Evolutionary conservation across 1,140 invertebrate species (phyloP), one percentile per base, ranked within the genome.

Genomic region (Prorops nasuta): DNA sequence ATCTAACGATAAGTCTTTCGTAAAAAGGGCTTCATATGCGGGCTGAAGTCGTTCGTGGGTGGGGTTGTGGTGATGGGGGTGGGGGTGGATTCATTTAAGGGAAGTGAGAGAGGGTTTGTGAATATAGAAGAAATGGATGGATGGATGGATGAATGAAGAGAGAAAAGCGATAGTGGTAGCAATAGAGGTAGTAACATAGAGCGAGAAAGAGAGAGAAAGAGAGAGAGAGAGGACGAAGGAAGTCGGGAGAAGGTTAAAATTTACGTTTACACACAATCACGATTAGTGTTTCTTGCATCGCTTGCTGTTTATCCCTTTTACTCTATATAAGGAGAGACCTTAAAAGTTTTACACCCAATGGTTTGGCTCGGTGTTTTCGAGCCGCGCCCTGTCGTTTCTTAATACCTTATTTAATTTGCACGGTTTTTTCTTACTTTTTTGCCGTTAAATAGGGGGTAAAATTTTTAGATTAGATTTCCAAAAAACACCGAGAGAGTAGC

Each of bases 1-100:
- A 76, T 72, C 69, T 75, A 77, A 76, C 71, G 68, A 74, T 77
- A 73, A 75, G 74, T 72, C 68, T 72, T 55, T 49, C n/a, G n/a
- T n/a, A n/a, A n/a, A n/a, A n/a, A n/a, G n/a, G n/a, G n/a, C n/a
- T n/a, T n/a, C 12, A 10, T 46, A 40, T 48, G n/a, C n/a, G n/a
- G n/a, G n/a, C n/a, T n/a, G n/a, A n/a, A n/a, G n/a, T n/a, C n/a
- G n/a, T n/a, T n/a, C n/a, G n/a, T n/a, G n/a, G n/a, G n/a, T n/a
- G n/a, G n/a, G n/a, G n/a, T n/a, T n/a, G n/a, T n/a, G n/a, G n/a
- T n/a, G n/a, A n/a, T n/a, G n/a, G n/a, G n/a, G n/a, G n/a, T n/a
- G n/a, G n/a, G n/a, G n/a, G n/a, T n/a, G n/a, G n/a, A n/a, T n/a
- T n/a, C n/a, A n/a, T n/a, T n/a, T n/a, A n/a, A n/a, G n/a, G n/a